phyloP scores from a whole-genome alignment of 2,888 invertebrate genomes.

The Strigamia transsilvanica region DNA sequence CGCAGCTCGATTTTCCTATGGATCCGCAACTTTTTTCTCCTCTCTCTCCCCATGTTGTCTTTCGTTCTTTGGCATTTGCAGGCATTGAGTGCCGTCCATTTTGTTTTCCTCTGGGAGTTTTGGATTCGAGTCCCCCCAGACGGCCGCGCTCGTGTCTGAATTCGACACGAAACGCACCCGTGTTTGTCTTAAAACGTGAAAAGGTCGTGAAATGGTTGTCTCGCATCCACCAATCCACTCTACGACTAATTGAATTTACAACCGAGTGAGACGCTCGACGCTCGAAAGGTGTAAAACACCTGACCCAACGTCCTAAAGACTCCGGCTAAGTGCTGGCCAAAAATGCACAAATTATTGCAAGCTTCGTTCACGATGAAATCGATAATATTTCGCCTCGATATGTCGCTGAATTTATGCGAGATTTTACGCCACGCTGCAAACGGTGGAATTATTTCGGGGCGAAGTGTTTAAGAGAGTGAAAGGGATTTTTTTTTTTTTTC shows the following conservation, averaged over 20 bases:
- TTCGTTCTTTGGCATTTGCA: not conserved
- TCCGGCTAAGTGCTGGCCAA: slow-evolving; percentile 1
- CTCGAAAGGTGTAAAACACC: slow-evolving; percentile 39
- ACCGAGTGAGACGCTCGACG: slow-evolving; percentile 20
- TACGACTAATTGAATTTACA: slow-evolving; percentile 30
- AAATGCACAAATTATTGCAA: too few relatives aligned
- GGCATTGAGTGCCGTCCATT: slow-evolving; percentile 23
- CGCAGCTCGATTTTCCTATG: slow-evolving; percentile 28
- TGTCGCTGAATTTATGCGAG: not conserved
- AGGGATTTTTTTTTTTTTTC: too few relatives aligned
- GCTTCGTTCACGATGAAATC: slow-evolving; percentile 19
- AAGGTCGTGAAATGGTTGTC: slow-evolving; percentile 31
- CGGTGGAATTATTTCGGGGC: not conserved
- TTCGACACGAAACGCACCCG: not conserved
- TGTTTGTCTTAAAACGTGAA: slow-evolving; percentile 39
- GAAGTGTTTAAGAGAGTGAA: too few relatives aligned
- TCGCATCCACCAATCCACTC: slow-evolving; percentile 32
- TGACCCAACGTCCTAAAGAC: slow-evolving; percentile 26
- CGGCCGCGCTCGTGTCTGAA: not conserved
- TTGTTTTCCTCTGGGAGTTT: not conserved
- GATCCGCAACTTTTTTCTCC: not conserved
- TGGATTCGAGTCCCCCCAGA: not conserved
- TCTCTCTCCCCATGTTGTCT: not conserved
- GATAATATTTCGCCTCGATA: not conserved
- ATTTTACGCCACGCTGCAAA: not conserved